Conservation (phyloP, 1,140 invertebrate species). For the Neotoxoptera formosana region DNA sequence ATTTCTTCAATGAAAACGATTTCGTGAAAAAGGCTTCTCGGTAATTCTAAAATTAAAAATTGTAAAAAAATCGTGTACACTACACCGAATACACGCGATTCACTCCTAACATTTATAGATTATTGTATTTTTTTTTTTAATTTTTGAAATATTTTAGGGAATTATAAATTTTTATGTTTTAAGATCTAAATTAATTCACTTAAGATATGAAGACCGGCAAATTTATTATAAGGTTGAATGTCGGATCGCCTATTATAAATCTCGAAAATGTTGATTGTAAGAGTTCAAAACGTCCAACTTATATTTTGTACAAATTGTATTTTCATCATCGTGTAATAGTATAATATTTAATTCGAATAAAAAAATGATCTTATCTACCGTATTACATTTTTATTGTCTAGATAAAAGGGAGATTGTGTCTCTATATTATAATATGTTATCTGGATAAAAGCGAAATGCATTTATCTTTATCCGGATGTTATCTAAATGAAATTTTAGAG, state of each 20-base stretch:
- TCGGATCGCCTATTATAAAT: neutral
- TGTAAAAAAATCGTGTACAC: too few relatives aligned
- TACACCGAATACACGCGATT: too few relatives aligned
- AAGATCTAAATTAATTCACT: neutral
- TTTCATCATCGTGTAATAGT: neutral
- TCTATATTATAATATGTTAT: too few relatives aligned
- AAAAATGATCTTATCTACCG: neutral
- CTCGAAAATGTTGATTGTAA: neutral
- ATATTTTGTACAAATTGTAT: neutral
- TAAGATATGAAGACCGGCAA: neutral
- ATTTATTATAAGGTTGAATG: neutral
- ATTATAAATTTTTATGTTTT: neutral
- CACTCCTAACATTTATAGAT: too few relatives aligned
- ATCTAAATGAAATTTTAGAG: neutral
- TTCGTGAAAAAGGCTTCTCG: too few relatives aligned
- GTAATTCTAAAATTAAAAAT: too few relatives aligned
- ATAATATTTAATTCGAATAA: neutral
- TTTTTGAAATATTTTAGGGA: neutral
- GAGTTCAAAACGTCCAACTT: neutral
- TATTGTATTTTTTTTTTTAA: too few relatives aligned
- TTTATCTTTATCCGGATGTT: neutral
- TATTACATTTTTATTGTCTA: neutral
- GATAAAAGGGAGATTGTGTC: too few relatives aligned
- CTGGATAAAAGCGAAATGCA: neutral
- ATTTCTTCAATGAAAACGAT: too few relatives aligned